These are phyloP conservation scores for Troglohyphantes excavatus DNA, from an alignment of 2,888 invertebrate genomes.

Conservation along the genomic window DNA sequence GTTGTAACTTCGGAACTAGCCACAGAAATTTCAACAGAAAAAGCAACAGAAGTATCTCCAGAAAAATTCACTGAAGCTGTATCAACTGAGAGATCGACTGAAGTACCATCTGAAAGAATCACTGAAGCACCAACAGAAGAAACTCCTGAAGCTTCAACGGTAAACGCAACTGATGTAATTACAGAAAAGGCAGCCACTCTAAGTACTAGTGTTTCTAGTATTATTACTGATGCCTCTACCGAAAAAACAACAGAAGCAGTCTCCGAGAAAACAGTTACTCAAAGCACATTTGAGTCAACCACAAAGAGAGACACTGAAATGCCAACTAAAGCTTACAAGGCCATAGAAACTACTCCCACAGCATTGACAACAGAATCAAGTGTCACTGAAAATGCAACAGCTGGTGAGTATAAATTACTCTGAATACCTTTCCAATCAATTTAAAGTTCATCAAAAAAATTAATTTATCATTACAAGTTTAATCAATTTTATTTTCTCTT, in stretches of 20 bases:
- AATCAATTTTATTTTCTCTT: too few relatives aligned
- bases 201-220: not conserved
- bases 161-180: not conserved
- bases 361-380: not conserved
- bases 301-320: constrained; percentile 34
- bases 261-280: not conserved
- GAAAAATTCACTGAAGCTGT: not conserved
- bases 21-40: not conserved
- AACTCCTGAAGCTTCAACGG: not conserved
- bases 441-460: too few relatives aligned
- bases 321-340: constrained; percentile 60
- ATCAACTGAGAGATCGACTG: not conserved
- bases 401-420: constrained; percentile 6
- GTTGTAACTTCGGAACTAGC: too few relatives aligned
- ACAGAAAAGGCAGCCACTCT: not conserved
- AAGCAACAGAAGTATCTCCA: too few relatives aligned
- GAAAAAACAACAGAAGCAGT: not conserved
- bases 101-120: not conserved
- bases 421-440: too few relatives aligned
- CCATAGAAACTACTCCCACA: constrained; percentile 61
- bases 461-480: too few relatives aligned
- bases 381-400: not conserved
- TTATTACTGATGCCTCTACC: not conserved
- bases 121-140: not conserved
- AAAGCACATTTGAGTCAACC: not conserved